A percentile compares a stretch with the other conserved stretches of the same genome.
These are phyloP conservation scores for Grantiella picta DNA, from an alignment of 2,113 vertebrate species.

Conservation along the genomic window DNA sequence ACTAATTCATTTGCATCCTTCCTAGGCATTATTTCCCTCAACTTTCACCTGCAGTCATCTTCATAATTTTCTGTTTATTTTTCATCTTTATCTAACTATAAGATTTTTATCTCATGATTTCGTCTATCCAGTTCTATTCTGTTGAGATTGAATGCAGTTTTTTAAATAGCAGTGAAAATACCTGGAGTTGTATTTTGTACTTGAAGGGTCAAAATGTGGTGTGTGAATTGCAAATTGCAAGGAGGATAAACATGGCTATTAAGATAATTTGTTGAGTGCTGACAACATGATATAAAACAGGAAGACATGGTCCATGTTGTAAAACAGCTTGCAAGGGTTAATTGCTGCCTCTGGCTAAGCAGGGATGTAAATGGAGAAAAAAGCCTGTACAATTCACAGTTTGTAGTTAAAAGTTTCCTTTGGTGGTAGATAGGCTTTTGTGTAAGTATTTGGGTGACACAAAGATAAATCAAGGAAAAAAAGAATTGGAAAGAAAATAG, in stretches of 20 bases:
- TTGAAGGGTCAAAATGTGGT: neutral
- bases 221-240: neutral
- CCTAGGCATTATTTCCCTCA: neutral
- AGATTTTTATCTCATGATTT: neutral
- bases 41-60: neutral
- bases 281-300: neutral
- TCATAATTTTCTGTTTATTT: neutral
- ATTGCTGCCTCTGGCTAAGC: neutral
- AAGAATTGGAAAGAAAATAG: neutral
- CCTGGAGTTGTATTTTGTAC: neutral
- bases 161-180: neutral
- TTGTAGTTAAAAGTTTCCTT: neutral
- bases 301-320: neutral
- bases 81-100: neutral
- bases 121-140: neutral
- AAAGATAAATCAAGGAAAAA: neutral
- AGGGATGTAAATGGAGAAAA: neutral
- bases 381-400: neutral
- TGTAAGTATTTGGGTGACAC: neutral
- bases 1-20: neutral
- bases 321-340: constrained; percentile 14
- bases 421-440: neutral
- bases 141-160: neutral
- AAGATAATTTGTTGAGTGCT: neutral
- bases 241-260: neutral